Percentiles rank a stretch among this genome's conserved stretches.
These are phyloP conservation scores for Tiliacea aurago DNA, from an alignment of 2,888 invertebrate species.

Conservation along the genomic window DNA sequence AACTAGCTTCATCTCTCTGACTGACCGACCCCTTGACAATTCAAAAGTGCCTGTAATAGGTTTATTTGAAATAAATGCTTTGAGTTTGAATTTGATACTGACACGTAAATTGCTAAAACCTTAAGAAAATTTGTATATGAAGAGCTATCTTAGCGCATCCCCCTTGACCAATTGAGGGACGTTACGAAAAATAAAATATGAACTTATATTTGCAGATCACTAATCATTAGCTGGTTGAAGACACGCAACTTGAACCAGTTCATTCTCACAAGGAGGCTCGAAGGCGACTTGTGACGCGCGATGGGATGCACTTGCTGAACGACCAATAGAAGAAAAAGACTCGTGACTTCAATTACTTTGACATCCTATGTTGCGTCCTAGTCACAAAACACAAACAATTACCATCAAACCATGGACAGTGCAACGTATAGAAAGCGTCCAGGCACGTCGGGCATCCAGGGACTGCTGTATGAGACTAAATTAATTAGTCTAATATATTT, in stretches of 20 bases:
- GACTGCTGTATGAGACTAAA: conserved; percentile 63
- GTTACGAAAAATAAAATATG: not conserved
- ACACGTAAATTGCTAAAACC: no score
- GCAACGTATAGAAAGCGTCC: conserved; percentile 26
- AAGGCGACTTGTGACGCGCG: not conserved
- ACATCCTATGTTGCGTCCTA: not conserved
- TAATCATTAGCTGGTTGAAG: not conserved
- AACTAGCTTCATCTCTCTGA: no score
- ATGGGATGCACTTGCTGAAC: no score
- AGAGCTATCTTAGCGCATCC: not conserved
- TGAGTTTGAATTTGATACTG: no score
- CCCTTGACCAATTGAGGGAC: fast-evolving
- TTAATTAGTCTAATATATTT: conserved; percentile 53
- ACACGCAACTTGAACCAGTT: not conserved
- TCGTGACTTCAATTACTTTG: not conserved
- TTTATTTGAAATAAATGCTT: no score
- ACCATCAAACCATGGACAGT: not conserved
- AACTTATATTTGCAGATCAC: conserved; percentile 3
- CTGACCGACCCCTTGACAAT: no score
- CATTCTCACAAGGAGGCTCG: not conserved
- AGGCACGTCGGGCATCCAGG: conserved; percentile 57
- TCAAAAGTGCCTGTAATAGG: no score
- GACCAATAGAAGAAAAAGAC: not conserved
- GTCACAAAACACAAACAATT: not conserved
- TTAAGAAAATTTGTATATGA: no score